Conservation (phyloP, 2,888 invertebrate species). For the Exephanes ischioxanthus region DNA sequence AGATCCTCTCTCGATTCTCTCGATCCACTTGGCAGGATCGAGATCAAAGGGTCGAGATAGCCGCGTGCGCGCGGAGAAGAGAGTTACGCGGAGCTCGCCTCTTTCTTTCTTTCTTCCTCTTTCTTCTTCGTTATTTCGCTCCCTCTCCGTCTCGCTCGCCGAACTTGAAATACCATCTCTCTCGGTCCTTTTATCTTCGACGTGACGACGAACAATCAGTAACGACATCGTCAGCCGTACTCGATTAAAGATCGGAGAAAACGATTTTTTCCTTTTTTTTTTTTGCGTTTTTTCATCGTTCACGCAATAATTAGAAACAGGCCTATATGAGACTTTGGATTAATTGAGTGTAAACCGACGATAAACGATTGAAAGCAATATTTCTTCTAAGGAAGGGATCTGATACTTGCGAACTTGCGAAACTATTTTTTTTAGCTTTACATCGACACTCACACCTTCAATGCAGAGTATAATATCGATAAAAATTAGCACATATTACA, state of each 20-base stretch:
- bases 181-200: slow-evolving; percentile 43
- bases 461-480: background rate
- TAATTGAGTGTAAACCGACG: slow-evolving; percentile 45
- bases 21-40: slow-evolving; percentile 68
- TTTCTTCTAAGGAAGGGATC: background rate
- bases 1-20: slow-evolving; percentile 47
- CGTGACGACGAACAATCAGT: slow-evolving; percentile 58
- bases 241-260: slow-evolving; percentile 43
- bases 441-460: background rate
- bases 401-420: background rate
- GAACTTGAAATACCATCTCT: slow-evolving; percentile 36
- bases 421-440: background rate
- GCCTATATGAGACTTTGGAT: background rate
- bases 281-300: slow-evolving; percentile 1
- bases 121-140: slow-evolving; percentile 11
- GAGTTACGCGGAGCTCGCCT: slow-evolving; percentile 50
- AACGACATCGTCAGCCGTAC: slow-evolving; percentile 52
- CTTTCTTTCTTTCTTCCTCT: slow-evolving; percentile 23
- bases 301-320: slow-evolving; percentile 43
- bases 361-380: slow-evolving; percentile 21
- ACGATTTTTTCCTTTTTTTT: background rate
- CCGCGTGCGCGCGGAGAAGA: slow-evolving; percentile 63
- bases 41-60: slow-evolving; percentile 78
- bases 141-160: slow-evolving; percentile 29
- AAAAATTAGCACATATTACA: background rate